A percentile compares a stretch with the other conserved stretches of the same genome.
phyloP scores from a whole-genome alignment of 2,888 invertebrate species.

The Lordiphosa andalusiaca region DNA sequence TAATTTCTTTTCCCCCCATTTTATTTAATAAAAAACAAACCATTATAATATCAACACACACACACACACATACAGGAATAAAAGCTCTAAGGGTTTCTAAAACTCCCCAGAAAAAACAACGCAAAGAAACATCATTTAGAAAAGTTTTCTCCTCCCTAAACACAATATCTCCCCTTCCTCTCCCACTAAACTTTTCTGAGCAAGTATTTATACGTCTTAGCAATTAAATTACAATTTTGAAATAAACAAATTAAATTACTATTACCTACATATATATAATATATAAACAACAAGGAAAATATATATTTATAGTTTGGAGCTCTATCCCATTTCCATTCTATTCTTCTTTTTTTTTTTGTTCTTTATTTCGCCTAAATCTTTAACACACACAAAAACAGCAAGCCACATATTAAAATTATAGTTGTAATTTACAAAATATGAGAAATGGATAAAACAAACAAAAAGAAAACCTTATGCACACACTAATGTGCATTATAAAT shows the following conservation, averaged over 20 bases:
- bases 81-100: conserved; percentile 10
- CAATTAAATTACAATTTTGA: conserved; percentile 63
- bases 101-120: conserved; percentile 20
- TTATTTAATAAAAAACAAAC: neutral
- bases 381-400: conserved; percentile 29
- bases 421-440: conserved; percentile 34
- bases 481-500: conserved; percentile 59
- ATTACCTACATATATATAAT: conserved; percentile 53
- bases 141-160: conserved; percentile 10
- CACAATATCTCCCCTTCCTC: conserved; percentile 1
- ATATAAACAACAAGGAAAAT: conserved; percentile 47
- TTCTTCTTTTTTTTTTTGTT: conserved; percentile 27
- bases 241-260: conserved; percentile 68
- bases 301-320: conserved; percentile 48
- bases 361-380: conserved; percentile 23
- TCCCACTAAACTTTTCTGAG: conserved; percentile 2
- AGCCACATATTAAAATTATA: conserved; percentile 39
- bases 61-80: too few species aligned
- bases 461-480: conserved; percentile 31
- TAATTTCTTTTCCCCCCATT: neutral
- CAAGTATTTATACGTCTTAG: conserved; percentile 69
- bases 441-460: conserved; percentile 25
- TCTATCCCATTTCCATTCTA: conserved; percentile 24
- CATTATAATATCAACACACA: too few species aligned
- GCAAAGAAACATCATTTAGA: conserved; percentile 15